Evolutionary conservation across 2,888 invertebrate genomes (phyloP).

Genomic region (Andrena marginata): DNA sequence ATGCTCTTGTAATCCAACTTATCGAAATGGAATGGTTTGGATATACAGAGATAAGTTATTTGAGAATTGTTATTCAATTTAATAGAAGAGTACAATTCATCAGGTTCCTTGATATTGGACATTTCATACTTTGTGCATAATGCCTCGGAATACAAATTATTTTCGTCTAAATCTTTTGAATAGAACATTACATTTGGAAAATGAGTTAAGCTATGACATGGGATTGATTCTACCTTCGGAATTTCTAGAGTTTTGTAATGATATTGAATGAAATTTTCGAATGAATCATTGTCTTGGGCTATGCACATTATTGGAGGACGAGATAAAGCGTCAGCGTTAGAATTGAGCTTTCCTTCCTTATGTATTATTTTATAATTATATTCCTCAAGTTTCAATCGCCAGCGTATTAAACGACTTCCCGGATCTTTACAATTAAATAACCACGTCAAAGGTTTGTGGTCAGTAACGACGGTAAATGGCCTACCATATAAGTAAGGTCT

Average conservation of each 20-base stretch:
- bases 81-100: background rate
- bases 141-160: slow-evolving; percentile 4
- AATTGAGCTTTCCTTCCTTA: slow-evolving; percentile 19
- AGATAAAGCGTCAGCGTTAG: background rate
- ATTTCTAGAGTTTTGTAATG: no score
- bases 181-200: slow-evolving; percentile 21
- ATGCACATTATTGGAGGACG: background rate
- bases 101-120: slow-evolving; percentile 4
- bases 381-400: slow-evolving; percentile 14
- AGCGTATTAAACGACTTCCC: slow-evolving; percentile 31
- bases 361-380: slow-evolving; percentile 27
- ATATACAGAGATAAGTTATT: no score
- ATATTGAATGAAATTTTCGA: background rate
- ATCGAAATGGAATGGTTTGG: no score
- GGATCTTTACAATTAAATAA: slow-evolving; percentile 44
- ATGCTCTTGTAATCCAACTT: no score
- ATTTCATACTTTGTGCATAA: background rate
- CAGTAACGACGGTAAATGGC: slow-evolving; percentile 6
- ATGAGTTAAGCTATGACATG: background rate
- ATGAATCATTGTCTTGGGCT: background rate
- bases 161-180: slow-evolving; percentile 19
- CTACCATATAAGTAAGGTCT: background rate
- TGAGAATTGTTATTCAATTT: no score
- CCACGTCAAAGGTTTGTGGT: slow-evolving; percentile 22
- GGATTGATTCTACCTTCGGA: slow-evolving; percentile 9